A percentile compares a stretch with the other conserved stretches of the same genome.
These are phyloP conservation scores for Calyptomena viridis DNA, from an alignment of 2,113 vertebrate genomes.

Conservation along the genomic window DNA sequence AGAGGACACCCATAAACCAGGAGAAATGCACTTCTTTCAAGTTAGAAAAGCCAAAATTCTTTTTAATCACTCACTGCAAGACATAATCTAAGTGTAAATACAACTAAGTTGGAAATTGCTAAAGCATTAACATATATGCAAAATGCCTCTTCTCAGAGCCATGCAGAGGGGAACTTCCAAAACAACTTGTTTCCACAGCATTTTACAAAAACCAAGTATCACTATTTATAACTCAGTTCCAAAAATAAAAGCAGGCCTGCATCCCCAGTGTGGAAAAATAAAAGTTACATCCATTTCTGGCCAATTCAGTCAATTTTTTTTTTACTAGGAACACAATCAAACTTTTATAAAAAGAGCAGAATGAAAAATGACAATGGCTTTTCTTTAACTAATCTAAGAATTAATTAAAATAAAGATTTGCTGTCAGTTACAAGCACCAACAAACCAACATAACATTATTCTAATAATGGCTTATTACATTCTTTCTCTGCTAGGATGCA, in stretches of 20 bases:
- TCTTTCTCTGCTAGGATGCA: slow-evolving; percentile 35
- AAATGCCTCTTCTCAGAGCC: neutral
- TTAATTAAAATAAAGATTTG: slow-evolving; percentile 63
- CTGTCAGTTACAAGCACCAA: slow-evolving; percentile 22
- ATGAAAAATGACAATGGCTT: neutral
- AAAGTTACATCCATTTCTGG: neutral
- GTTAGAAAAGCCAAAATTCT: neutral
- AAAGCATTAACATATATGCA: neutral
- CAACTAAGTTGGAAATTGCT: neutral
- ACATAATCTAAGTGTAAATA: neutral
- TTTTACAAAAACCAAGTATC: neutral
- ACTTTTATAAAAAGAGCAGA: neutral
- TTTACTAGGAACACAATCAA: neutral
- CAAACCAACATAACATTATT: slow-evolving; percentile 13
- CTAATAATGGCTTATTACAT: slow-evolving; percentile 48
- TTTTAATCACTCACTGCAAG: neutral
- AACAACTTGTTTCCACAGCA: neutral
- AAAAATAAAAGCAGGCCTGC: neutral
- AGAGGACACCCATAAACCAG: rapidly evolving
- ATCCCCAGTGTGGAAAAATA: neutral
- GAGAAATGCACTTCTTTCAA: neutral
- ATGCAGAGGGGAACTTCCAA: neutral
- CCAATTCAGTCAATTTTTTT: neutral
- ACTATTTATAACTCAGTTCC: neutral
- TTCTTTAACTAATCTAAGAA: slow-evolving; percentile 30